phyloP scores from a whole-genome alignment of 2,888 invertebrate genomes.

The Habrosyne pyritoides region DNA sequence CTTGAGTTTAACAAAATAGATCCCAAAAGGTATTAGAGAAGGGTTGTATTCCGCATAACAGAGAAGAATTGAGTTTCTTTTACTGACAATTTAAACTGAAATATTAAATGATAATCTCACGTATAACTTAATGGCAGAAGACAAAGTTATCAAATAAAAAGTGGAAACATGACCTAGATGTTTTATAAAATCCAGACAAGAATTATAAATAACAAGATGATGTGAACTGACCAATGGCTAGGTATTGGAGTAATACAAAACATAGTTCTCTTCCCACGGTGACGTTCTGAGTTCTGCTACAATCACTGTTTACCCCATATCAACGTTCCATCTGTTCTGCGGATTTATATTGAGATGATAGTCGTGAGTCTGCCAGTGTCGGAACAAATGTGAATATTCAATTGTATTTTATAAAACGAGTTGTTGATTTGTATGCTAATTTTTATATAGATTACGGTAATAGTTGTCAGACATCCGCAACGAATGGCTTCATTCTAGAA shows the following conservation, averaged over 20 bases:
- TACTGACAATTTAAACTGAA: no score
- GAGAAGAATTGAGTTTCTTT: no score
- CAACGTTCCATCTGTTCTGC: neutral
- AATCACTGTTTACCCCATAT: neutral
- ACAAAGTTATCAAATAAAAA: neutral
- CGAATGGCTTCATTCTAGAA: no score
- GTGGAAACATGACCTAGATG: neutral
- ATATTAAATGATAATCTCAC: neutral
- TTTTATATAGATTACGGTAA: no score
- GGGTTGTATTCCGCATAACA: no score
- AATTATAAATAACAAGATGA: neutral
- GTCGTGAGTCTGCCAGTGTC: neutral
- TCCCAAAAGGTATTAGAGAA: no score
- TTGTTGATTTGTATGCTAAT: no score
- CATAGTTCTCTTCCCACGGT: constrained; percentile 35
- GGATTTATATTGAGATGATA: neutral
- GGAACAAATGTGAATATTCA: no score
- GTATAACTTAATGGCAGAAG: neutral
- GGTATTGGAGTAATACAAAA: constrained; percentile 20
- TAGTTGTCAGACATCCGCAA: no score
- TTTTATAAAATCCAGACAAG: neutral
- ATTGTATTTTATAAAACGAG: no score
- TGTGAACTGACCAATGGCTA: neutral
- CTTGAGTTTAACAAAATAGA: no score
- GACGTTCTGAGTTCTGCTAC: neutral